Percentiles rank a stretch among this genome's conserved stretches.
These are phyloP conservation scores for Drosophila melanogaster DNA, from an alignment of 1,140 invertebrate genomes.

Conservation along the genomic window DNA sequence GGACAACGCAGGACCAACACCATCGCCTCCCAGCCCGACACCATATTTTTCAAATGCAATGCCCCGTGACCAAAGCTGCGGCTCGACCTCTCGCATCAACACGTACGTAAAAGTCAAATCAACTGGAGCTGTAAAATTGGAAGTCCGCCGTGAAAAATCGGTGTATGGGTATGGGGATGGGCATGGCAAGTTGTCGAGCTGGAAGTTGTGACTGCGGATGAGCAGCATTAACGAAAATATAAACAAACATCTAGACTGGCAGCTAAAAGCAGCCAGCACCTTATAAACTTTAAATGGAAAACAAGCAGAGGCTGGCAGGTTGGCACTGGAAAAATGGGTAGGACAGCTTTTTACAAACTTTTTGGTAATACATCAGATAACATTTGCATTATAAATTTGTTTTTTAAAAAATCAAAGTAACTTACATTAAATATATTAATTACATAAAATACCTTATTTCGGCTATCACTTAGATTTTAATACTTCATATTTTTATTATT, in stretches of 20 bases:
- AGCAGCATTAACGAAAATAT: constrained; percentile 69
- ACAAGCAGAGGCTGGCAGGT: constrained; percentile 19
- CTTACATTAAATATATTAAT: too few relatives aligned
- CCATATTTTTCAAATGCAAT: constrained; percentile 63
- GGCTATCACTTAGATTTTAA: too few relatives aligned
- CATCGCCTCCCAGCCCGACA: constrained; percentile 8
- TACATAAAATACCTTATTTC: too few relatives aligned
- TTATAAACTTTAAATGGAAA: constrained; percentile 77
- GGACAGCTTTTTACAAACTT: too few relatives aligned
- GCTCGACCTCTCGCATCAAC: constrained; percentile 58
- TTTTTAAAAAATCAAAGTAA: too few relatives aligned
- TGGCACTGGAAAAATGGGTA: not conserved
- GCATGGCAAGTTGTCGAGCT: constrained; percentile 3
- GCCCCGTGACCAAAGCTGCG: constrained; percentile 61
- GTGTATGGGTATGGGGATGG: not conserved
- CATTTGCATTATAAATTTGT: too few relatives aligned
- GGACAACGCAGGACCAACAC: constrained; percentile 4
- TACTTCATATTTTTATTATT: too few relatives aligned
- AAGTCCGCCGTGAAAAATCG: constrained; percentile 7
- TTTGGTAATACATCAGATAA: too few relatives aligned
- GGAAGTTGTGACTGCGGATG: constrained; percentile 39
- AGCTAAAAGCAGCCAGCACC: constrained; percentile 75
- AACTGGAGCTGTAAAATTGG: constrained; percentile 49
- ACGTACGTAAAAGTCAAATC: constrained; percentile 76
- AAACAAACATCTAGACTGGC: constrained; percentile 71